A percentile compares a stretch with the other conserved stretches of the same genome.
Conservation (phyloP, 37 sponge, comb jelly and placozoan genomes). For the Spongilla lacustris region DNA sequence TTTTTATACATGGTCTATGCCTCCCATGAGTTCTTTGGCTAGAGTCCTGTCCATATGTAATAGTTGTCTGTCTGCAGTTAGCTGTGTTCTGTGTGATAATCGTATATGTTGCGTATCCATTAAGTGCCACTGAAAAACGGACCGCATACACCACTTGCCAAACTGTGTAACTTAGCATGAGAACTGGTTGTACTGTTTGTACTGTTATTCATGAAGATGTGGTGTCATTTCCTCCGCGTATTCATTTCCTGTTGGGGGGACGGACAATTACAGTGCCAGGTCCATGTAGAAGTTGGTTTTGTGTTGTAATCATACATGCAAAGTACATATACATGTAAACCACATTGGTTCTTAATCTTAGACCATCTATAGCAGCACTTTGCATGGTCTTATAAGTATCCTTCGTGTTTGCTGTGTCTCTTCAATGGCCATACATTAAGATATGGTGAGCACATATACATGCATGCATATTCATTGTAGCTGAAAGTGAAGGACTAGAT, state of each 20-base stretch:
- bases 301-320: no score
- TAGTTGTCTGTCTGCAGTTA: background rate
- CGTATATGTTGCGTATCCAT: background rate
- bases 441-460: no score
- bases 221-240: background rate
- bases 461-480: no score
- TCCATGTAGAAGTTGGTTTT: no score
- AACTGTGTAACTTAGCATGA: background rate
- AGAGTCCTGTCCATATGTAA: background rate
- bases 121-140: background rate
- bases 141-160: background rate
- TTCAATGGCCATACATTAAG: no score
- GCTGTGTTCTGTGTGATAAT: background rate
- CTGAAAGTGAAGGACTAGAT: no score
- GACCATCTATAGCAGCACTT: no score
- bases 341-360: no score
- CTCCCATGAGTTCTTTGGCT: slow-evolving; percentile 99
- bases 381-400: no score
- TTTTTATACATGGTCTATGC: slow-evolving; percentile 99
- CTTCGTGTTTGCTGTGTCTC: no score
- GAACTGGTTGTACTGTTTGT: background rate
- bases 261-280: background rate
- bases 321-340: no score
- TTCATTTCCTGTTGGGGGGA: background rate
- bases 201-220: background rate